These are phyloP conservation scores for Eutrigla gurnardus DNA, from an alignment of 2,797 vertebrate species.

Conservation along the genomic window DNA sequence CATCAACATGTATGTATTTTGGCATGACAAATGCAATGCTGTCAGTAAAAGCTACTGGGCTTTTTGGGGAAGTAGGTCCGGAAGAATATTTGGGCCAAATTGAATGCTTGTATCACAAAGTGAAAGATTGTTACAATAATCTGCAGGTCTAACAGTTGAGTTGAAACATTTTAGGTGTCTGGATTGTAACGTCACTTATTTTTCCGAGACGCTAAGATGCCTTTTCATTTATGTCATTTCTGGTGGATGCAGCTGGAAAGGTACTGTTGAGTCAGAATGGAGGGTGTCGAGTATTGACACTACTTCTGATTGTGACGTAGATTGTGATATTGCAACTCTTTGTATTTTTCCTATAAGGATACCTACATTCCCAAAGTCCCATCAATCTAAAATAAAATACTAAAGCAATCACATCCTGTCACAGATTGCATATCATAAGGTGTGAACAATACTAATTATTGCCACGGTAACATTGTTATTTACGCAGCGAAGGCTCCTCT, in stretches of 20 bases:
- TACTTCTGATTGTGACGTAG: too few species aligned
- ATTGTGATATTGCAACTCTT: background rate
- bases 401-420: slow-evolving; percentile 9
- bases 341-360: background rate
- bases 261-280: background rate
- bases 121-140: too few species aligned
- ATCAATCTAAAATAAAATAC: slow-evolving; percentile 20
- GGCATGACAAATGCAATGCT: too few species aligned
- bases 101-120: too few species aligned
- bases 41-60: too few species aligned
- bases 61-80: too few species aligned
- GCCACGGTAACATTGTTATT: slow-evolving; percentile 58
- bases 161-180: too few species aligned
- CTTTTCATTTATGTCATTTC: background rate
- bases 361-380: slow-evolving; percentile 2
- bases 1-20: too few species aligned
- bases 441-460: slow-evolving; percentile 60
- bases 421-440: slow-evolving; percentile 26
- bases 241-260: background rate
- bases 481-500: slow-evolving; percentile 60
- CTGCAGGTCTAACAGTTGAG: too few species aligned
- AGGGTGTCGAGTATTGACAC: background rate
- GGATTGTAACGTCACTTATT: too few species aligned
- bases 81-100: too few species aligned
- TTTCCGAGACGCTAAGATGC: background rate